Evolutionary conservation across 1,140 invertebrate species (phyloP).

Genomic region (Thaumatotibia leucotreta): DNA sequence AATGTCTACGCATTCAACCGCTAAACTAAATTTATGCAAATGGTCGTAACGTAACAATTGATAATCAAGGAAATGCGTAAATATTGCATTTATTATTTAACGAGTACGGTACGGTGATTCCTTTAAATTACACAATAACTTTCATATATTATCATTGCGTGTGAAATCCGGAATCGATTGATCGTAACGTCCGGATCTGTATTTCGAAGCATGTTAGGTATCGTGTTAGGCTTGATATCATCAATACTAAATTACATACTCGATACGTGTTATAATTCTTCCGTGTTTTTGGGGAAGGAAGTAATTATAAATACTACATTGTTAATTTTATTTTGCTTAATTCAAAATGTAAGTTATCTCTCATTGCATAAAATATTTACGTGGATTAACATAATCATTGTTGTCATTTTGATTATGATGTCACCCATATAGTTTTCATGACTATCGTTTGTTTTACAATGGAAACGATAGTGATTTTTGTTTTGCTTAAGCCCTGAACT

Average conservation of each 20-base stretch:
- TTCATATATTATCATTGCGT: not conserved
- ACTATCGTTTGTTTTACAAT: no score
- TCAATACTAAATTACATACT: not conserved
- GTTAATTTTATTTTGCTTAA: not conserved
- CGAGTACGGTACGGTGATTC: not conserved
- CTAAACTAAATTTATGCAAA: not conserved
- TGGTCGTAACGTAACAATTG: not conserved
- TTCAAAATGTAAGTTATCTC: not conserved
- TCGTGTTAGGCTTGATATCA: not conserved
- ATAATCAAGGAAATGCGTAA: not conserved
- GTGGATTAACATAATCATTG: no score
- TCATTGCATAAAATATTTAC: no score
- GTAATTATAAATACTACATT: not conserved
- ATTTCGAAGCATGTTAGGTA: not conserved
- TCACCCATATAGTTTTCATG: no score
- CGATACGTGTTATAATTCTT: not conserved
- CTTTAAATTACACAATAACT: not conserved
- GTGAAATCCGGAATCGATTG: not conserved
- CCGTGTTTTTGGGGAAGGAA: not conserved
- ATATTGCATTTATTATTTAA: not conserved
- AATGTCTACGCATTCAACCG: no score
- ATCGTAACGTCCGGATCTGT: not conserved
- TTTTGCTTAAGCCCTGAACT: no score
- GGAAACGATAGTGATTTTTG: no score
- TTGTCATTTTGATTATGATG: no score